phyloP scores from a whole-genome alignment of 2,113 vertebrate species.

The Cettia cetti region DNA sequence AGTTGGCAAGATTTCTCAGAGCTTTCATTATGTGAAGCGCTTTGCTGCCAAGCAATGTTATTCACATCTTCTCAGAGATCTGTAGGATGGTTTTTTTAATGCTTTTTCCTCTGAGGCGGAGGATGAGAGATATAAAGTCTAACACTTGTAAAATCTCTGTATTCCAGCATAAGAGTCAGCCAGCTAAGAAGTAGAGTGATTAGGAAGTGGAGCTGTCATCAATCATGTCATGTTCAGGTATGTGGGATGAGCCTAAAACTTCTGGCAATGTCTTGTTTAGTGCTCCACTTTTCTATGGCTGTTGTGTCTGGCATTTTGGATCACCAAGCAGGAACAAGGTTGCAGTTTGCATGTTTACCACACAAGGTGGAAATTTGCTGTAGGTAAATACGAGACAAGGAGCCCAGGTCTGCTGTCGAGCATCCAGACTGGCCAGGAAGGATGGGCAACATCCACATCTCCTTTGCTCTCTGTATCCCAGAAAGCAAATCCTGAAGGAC shows the following conservation, averaged over 20 bases:
- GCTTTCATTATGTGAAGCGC: conserved; percentile 7
- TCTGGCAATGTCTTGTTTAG: not conserved
- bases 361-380: not conserved
- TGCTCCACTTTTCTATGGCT: not conserved
- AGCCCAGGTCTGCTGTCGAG: not conserved
- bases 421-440: not conserved
- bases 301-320: not conserved
- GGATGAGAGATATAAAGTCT: not conserved
- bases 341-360: not conserved
- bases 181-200: not conserved
- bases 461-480: not conserved
- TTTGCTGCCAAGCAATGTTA: conserved; percentile 43
- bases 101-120: not conserved
- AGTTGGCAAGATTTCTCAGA: conserved; percentile 19
- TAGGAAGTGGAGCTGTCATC: not conserved
- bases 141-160: not conserved
- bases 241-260: not conserved
- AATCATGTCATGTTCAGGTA: not conserved
- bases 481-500: not conserved
- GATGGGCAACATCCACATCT: not conserved
- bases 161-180: not conserved
- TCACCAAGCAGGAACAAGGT: not conserved
- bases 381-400: not conserved
- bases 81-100: not conserved
- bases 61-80: conserved; percentile 26